phyloP scores from a whole-genome alignment of 2,113 vertebrate genomes.

The Trogon surrucura region DNA sequence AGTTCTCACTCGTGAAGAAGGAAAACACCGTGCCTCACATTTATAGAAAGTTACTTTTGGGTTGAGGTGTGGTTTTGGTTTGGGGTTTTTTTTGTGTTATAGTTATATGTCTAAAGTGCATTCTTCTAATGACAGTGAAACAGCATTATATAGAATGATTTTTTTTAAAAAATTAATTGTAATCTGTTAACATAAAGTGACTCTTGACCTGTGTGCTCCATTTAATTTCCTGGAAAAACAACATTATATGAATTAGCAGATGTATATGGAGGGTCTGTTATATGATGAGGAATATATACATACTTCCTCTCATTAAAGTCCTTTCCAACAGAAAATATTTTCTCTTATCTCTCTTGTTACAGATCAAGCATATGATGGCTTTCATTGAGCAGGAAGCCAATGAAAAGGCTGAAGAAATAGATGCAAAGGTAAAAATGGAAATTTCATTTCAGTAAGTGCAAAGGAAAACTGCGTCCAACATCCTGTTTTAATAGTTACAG shows the following conservation, averaged over 20 bases:
- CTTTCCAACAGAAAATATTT: not conserved
- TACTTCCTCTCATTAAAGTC: not conserved
- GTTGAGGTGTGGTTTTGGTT: not conserved
- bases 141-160: not conserved
- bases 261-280: not conserved
- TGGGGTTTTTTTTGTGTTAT: not conserved
- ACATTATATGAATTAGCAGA: not conserved
- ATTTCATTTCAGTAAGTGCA: not conserved
- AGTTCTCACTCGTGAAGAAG: not conserved
- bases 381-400: slow-evolving; percentile 99
- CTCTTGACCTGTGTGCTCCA: not conserved
- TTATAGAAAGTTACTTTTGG: not conserved
- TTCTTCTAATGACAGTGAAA: not conserved
- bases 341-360: not conserved
- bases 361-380: slow-evolving; percentile 99
- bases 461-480: not conserved
- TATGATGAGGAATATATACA: not conserved
- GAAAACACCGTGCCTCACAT: not conserved
- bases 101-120: not conserved
- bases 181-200: not conserved
- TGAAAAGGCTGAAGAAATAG: slow-evolving; percentile 98
- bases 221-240: not conserved
- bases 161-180: not conserved
- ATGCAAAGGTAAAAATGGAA: slow-evolving; percentile 89
- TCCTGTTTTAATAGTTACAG: not conserved